Evolutionary conservation across 2,888 invertebrate genomes (phyloP).

Genomic region (Pristionchus japonicus): DNA sequence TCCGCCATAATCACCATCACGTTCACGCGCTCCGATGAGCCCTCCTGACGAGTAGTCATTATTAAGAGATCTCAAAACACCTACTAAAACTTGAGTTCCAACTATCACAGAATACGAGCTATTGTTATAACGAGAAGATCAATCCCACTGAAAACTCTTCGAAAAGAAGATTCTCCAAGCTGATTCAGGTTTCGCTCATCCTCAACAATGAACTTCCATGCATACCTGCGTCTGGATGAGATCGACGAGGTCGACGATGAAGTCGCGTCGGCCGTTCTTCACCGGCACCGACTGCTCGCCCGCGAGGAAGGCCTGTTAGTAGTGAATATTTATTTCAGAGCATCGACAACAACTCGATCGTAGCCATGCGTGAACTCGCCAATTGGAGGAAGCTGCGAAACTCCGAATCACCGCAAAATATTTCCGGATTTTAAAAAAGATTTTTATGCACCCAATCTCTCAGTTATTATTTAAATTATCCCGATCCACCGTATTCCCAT

Average conservation of each 20-base stretch:
- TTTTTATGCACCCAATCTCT: too few species aligned
- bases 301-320: constrained; percentile 52
- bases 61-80: background rate
- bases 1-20: constrained; percentile 20
- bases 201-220: too few species aligned
- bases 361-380: too few species aligned
- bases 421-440: too few species aligned
- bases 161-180: too few species aligned
- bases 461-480: too few species aligned
- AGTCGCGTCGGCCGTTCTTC: constrained; percentile 45
- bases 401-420: too few species aligned
- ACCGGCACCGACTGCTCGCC: constrained; percentile 49
- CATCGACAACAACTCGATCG: too few species aligned
- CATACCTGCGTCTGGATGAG: constrained; percentile 52
- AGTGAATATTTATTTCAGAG: too few species aligned
- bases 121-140: background rate
- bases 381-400: too few species aligned
- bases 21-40: background rate
- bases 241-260: constrained; percentile 52
- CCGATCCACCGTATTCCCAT: background rate
- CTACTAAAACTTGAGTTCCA: background rate
- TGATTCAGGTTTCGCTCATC: too few species aligned
- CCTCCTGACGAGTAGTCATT: background rate
- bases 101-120: background rate
- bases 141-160: too few species aligned